These are phyloP conservation scores for Synchiropus splendidus DNA, from an alignment of 2,113 vertebrate genomes.

Conservation along the genomic window DNA sequence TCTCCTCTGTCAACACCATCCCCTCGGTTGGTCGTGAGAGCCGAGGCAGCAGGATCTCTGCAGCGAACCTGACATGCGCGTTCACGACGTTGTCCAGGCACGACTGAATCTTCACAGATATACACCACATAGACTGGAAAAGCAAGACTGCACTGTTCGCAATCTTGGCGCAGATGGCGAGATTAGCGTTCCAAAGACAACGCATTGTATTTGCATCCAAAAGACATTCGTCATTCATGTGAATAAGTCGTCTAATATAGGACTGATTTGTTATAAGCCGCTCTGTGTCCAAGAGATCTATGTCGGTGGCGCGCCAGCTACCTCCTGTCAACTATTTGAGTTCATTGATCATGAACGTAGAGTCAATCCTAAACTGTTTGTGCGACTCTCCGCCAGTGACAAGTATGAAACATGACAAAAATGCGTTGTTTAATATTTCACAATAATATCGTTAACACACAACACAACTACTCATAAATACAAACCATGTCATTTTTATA, in stretches of 20 bases:
- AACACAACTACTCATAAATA: too few relatives aligned
- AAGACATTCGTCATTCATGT: too few relatives aligned
- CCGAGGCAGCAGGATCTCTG: constrained; percentile 60
- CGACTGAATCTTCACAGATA: constrained; percentile 51
- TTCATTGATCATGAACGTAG: constrained; percentile 42
- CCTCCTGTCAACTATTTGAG: constrained; percentile 13
- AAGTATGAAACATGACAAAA: too few relatives aligned
- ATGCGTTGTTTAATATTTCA: too few relatives aligned
- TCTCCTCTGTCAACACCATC: constrained; percentile 51
- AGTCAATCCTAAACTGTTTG: neutral
- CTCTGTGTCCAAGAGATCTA: constrained; percentile 7
- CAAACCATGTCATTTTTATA: too few relatives aligned
- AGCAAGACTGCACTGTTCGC: too few relatives aligned
- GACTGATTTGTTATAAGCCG: too few relatives aligned
- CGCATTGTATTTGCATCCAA: too few relatives aligned
- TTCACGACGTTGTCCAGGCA: constrained; percentile 50
- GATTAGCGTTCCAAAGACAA: too few relatives aligned
- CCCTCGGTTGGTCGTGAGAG: constrained; percentile 54
- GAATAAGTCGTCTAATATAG: too few relatives aligned
- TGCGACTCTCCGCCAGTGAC: neutral
- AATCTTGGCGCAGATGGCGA: too few relatives aligned
- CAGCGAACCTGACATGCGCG: constrained; percentile 68
- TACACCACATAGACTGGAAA: constrained; percentile 1
- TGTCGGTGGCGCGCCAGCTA: constrained; percentile 9
- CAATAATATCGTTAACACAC: too few relatives aligned